Evolutionary conservation across 1,140 invertebrate species (phyloP), one percentile per base, ranked within the genome.

Genomic region (Magallana gigas): DNA sequence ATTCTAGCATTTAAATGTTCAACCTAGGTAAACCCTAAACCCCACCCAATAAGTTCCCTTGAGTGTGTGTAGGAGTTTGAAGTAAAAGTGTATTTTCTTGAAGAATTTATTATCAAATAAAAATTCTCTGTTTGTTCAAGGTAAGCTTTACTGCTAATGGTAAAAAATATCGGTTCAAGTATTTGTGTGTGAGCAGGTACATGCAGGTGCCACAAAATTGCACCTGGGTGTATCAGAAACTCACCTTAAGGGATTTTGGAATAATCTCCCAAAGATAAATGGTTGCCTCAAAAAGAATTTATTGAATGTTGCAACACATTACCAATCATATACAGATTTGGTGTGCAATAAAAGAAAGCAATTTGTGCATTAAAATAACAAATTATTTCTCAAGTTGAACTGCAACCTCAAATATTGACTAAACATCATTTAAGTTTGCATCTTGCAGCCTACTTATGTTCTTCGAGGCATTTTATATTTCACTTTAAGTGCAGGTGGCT

Each of bases 101-200:
- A 68, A 68, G n/a, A 29, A 76, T 76, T 3, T 36, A 11, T 76
- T 76, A 29, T 76, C 23, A 23, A 29, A 76, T 5, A 76, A 48
- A 48, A 76, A 29, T 29, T 76, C 9, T 12, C 36, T 11, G 8
- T 29, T 36, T 36, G 68, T 76, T 29, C 23, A 12, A 11, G 18
- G n/a, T 29, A 76, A 36, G 8, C 23, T 11, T 71, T 29, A 36
- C 29, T 76, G 23, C 8, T 64, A 64, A 64, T 16, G 18, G 18
- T 64, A 14, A 62, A 64, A 64, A 64, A 64, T 48, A 48, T 48
- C 36, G 18, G 14, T n/a, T 29, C 23, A 76, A 64, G 36, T 18
- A 76, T 76, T 29, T 76, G 23, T 76, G 36, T 76, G 68, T 36
- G 23, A 18, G 36, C 68, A 76, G 68, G 68, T 76, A 29, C 68